Evolutionary conservation across 2,797 vertebrate genomes (phyloP).

Genomic region (Poeciliopsis gracilis): DNA sequence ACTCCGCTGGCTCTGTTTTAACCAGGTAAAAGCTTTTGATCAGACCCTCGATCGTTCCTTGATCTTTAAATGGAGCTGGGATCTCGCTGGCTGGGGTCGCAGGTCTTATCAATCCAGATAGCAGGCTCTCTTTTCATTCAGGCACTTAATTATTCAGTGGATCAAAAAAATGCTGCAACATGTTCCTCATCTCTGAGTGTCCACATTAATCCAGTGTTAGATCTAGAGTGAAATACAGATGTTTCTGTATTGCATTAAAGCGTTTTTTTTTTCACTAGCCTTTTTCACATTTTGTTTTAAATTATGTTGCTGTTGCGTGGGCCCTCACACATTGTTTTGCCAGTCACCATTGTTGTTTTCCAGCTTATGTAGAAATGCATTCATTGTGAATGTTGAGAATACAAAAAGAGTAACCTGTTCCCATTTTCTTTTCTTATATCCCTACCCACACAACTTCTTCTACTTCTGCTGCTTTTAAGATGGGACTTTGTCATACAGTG

Average conservation of each 20-base stretch:
- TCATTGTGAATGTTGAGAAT: constrained; percentile 57
- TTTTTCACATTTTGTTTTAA: constrained; percentile 58
- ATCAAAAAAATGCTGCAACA: constrained; percentile 28
- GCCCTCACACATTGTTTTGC: constrained; percentile 65
- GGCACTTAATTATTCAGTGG: constrained; percentile 41
- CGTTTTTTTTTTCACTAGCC: constrained; percentile 19
- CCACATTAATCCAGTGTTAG: constrained; percentile 23
- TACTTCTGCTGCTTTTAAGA: constrained; percentile 25
- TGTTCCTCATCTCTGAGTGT: constrained; percentile 28
- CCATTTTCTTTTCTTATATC: constrained; percentile 55
- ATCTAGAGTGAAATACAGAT: constrained; percentile 28
- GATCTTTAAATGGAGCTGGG: constrained; percentile 36
- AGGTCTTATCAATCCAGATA: constrained; percentile 52
- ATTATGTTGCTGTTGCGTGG: constrained; percentile 43
- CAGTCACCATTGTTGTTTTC: constrained; percentile 64
- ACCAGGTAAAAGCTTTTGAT: constrained; percentile 54
- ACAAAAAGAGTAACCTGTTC: constrained; percentile 56
- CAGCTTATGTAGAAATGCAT: constrained; percentile 56
- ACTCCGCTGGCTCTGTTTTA: constrained; percentile 35
- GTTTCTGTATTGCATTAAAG: constrained; percentile 40
- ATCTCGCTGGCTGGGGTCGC: constrained; percentile 37
- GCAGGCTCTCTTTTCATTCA: constrained; percentile 48
- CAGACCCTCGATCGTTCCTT: constrained; percentile 42
- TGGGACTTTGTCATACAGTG: constrained; percentile 28
- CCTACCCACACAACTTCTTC: constrained; percentile 57